A percentile compares a stretch with the other conserved stretches of the same genome.
Evolutionary conservation across 2,113 vertebrate genomes (phyloP).

Genomic region (Megaptera novaeangliae): DNA sequence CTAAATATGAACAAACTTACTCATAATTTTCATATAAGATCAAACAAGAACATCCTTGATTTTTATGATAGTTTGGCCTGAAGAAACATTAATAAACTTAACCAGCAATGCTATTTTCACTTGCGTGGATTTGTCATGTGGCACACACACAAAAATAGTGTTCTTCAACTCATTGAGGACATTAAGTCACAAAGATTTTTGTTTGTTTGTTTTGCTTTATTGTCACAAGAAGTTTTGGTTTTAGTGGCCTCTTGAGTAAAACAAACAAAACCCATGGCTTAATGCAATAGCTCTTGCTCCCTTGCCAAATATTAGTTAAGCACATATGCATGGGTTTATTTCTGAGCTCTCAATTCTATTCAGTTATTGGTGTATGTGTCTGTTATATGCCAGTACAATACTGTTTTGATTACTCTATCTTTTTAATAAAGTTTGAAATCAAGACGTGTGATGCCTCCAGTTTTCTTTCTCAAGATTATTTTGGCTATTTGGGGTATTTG

Average conservation of each 20-base stretch:
- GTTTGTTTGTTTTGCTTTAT: not conserved
- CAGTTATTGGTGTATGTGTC: not conserved
- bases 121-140: not conserved
- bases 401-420: not conserved
- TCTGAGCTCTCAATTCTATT: not conserved
- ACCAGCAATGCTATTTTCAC: not conserved
- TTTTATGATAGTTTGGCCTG: not conserved
- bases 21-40: not conserved
- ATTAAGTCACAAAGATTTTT: not conserved
- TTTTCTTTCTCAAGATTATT: not conserved
- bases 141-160: rapidly evolving
- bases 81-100: not conserved
- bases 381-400: not conserved
- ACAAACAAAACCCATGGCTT: not conserved
- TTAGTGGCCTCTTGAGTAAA: not conserved
- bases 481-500: not conserved
- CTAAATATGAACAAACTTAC: not conserved
- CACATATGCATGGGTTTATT: not conserved
- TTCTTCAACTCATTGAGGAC: not conserved
- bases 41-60: not conserved
- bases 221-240: not conserved
- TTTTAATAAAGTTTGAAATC: not conserved
- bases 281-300: not conserved
- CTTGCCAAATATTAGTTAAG: not conserved
- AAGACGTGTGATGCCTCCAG: not conserved